A percentile compares a stretch with the other conserved stretches of the same genome.
These are phyloP conservation scores for Leucophenga montana DNA, from an alignment of 2,888 invertebrate genomes.

Conservation along the genomic window DNA sequence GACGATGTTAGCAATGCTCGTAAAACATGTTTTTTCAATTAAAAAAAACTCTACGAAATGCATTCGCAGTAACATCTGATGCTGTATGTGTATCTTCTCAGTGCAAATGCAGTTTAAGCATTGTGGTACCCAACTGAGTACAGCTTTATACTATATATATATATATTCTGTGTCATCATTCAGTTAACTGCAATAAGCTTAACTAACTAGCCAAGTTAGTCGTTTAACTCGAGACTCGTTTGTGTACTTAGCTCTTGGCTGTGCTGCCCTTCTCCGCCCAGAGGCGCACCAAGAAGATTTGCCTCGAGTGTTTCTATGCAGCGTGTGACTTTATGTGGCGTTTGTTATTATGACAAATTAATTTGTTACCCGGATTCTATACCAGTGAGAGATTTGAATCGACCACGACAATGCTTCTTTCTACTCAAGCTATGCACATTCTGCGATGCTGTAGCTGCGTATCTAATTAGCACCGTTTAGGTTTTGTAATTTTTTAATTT, in stretches of 20 bases:
- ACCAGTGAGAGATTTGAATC: slow-evolving; percentile 27
- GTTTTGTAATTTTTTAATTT: slow-evolving; percentile 4
- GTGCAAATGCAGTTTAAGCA: background rate
- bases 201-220: slow-evolving; percentile 8
- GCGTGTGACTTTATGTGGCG: slow-evolving; percentile 61
- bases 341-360: slow-evolving; percentile 67
- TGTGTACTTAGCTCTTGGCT: background rate
- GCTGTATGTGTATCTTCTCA: slow-evolving; percentile 9
- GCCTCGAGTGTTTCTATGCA: slow-evolving; percentile 26
- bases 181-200: background rate
- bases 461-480: slow-evolving; percentile 1
- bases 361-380: slow-evolving; percentile 62
- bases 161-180: background rate
- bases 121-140: slow-evolving; percentile 5
- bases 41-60: slow-evolving; percentile 60
- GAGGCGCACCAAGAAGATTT: too few relatives aligned
- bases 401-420: too few relatives aligned
- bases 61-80: slow-evolving; percentile 48
- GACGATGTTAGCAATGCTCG: slow-evolving; percentile 64
- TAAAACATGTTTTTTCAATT: slow-evolving; percentile 70
- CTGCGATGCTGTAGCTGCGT: too few relatives aligned
- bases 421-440: too few relatives aligned
- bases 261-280: too few relatives aligned
- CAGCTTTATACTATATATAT: background rate
- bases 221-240: background rate